Evolutionary conservation across 2,888 invertebrate species (phyloP), one percentile per base, ranked within the genome.

Genomic region (Eupithecia dodoneata): DNA sequence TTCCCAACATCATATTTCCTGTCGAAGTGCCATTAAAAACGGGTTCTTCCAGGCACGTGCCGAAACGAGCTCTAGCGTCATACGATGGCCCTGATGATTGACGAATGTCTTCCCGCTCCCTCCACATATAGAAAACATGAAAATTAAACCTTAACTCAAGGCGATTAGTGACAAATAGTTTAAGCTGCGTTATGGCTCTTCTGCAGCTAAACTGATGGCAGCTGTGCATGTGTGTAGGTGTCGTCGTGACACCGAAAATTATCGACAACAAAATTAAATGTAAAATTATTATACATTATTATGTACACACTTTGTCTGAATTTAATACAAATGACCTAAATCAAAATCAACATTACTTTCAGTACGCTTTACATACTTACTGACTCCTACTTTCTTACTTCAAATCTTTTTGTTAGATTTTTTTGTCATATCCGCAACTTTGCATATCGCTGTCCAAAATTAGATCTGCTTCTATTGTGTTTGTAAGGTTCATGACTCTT

Each of bases 101-200:
- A 94, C 91, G 84, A 89, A 91, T 91, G 90, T 88, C 90, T 93
- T 94, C 93, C 93, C 91, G 91, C 84, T 88, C 82, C 79, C 84
- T 88, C 82, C 79, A 82, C 81, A 82, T 72, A 81, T 47, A 73
- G 72, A 45, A 67, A 65, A 72, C 41, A 71, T 71, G 77, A 77
- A 87, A 84, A 83, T 76, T 83, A 80, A 83, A 85, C 86, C 87
- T 87, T 90, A 87, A 73, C 42, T 69, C 82, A 69, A 82, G 45
- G 76, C 49, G 30, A 83, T 86, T 89, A 83, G 82, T 82, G 63
- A 78, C 78, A 80, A 82, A 85, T 77, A 72, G 72, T 75, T 81
- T 80, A 77, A 82, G 83, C 80, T 79, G 82, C 81, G 81, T 84
- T 83, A 82, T 82, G 79, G 76, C 80, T 83, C 83, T 87, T 87